phyloP scores from a whole-genome alignment of 2,113 vertebrate genomes.

The Pomatorhinus ruficollis region DNA sequence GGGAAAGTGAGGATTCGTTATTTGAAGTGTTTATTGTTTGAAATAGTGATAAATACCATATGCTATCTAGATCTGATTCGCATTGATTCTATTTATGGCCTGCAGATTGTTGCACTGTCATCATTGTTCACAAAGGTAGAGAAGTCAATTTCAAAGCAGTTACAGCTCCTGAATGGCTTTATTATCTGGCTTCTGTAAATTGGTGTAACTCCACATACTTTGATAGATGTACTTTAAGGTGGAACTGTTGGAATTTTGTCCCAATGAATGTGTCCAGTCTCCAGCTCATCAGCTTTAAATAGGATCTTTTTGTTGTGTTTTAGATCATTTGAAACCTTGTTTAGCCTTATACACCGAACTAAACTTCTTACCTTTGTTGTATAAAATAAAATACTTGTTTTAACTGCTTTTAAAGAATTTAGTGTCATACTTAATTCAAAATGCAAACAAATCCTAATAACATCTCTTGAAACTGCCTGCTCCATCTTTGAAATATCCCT shows the following conservation, averaged over 20 bases:
- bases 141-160: neutral
- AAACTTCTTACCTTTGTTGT: neutral
- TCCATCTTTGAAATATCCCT: neutral
- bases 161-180: neutral
- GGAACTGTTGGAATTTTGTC: neutral
- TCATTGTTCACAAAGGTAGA: neutral
- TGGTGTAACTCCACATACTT: neutral
- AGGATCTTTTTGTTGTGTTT: neutral
- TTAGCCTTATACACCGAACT: neutral
- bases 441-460: neutral
- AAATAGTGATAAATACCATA: neutral
- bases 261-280: neutral
- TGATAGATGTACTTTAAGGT: neutral
- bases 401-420: neutral
- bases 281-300: neutral
- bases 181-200: neutral
- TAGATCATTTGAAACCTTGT: neutral
- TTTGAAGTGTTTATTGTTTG: neutral
- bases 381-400: neutral
- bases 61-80: neutral
- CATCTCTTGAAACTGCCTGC: neutral
- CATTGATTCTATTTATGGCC: neutral
- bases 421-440: neutral
- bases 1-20: neutral
- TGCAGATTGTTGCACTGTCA: neutral